These are phyloP conservation scores for Gymnodraco acuticeps DNA, from an alignment of 2,797 vertebrate species.

Conservation along the genomic window DNA sequence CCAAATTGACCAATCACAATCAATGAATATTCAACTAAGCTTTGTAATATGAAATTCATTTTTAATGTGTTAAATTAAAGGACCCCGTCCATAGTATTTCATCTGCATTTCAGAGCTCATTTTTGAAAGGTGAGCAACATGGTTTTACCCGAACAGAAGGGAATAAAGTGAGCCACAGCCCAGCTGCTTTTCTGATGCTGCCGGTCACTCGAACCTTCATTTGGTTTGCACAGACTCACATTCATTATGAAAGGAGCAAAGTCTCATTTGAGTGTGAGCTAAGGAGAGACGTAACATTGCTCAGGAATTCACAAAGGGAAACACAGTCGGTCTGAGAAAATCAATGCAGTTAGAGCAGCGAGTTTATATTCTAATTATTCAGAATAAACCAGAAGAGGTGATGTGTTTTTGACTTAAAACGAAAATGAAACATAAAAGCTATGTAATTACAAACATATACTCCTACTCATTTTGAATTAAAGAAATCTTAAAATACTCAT, in stretches of 20 bases:
- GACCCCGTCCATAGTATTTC: background rate
- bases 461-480: background rate
- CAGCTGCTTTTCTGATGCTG: slow-evolving; percentile 5
- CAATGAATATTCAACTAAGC: no score
- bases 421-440: background rate
- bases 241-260: slow-evolving; percentile 12
- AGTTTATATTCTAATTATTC: background rate
- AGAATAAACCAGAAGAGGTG: background rate
- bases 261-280: background rate
- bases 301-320: background rate
- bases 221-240: slow-evolving; percentile 15
- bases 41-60: no score
- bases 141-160: background rate
- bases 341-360: background rate
- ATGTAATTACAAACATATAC: background rate
- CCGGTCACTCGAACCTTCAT: slow-evolving; percentile 24
- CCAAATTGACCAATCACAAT: no score
- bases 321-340: background rate
- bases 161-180: background rate
- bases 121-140: background rate
- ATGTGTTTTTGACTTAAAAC: background rate
- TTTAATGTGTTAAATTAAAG: background rate
- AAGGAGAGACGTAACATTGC: background rate
- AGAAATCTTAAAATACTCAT: background rate
- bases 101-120: slow-evolving; percentile 11